These are phyloP conservation scores for Zaprionus davidi DNA, from an alignment of 1,140 invertebrate genomes.

Conservation along the genomic window DNA sequence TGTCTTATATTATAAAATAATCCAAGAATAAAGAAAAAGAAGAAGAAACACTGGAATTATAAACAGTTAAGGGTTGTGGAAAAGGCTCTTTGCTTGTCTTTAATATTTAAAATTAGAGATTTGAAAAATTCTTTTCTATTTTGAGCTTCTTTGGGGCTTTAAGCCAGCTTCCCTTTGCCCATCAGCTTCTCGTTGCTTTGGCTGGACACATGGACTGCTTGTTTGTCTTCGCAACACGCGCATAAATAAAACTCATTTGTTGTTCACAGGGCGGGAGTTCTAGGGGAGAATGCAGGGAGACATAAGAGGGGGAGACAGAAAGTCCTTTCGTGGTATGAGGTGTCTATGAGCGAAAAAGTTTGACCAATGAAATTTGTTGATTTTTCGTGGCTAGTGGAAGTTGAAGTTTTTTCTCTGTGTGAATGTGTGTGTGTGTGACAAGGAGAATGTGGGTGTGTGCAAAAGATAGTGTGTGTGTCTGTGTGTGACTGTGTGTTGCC, in stretches of 20 bases:
- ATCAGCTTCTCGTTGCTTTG: background rate
- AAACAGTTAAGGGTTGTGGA: background rate
- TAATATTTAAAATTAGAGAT: background rate
- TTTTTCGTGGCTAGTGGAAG: slow-evolving; percentile 52
- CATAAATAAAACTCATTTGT: slow-evolving; percentile 77
- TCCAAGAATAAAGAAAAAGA: background rate
- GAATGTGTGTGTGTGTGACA: background rate
- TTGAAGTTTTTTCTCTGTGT: slow-evolving; percentile 45
- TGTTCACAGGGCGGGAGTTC: slow-evolving; percentile 3
- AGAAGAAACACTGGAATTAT: background rate
- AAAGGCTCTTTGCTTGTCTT: background rate
- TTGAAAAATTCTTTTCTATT: background rate
- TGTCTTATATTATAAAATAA: background rate
- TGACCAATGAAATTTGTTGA: slow-evolving; percentile 77
- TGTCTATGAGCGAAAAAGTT: slow-evolving; percentile 59
- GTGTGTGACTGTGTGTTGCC: slow-evolving; percentile 27
- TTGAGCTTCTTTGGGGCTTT: slow-evolving; percentile 15
- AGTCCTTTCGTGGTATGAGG: background rate
- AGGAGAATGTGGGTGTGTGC: too few species aligned
- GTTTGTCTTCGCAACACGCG: slow-evolving; percentile 66
- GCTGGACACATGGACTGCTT: slow-evolving; percentile 29
- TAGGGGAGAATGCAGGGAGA: background rate
- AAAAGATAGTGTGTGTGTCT: background rate
- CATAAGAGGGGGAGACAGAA: background rate
- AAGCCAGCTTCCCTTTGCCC: slow-evolving; percentile 19